phyloP scores from a whole-genome alignment of 2,113 vertebrate species.

The Cettia cetti region DNA sequence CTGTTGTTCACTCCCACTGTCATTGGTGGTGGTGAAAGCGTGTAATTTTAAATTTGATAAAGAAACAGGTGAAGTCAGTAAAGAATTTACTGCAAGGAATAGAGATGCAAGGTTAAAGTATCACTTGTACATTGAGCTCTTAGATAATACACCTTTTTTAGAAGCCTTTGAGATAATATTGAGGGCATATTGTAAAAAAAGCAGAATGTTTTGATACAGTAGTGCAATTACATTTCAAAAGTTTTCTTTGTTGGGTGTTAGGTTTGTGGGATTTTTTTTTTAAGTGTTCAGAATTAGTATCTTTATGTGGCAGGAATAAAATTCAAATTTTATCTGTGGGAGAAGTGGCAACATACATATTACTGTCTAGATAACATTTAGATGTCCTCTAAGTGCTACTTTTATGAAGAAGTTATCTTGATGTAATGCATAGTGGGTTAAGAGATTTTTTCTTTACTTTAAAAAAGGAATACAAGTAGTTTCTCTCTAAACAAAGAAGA shows the following conservation, averaged over 20 bases:
- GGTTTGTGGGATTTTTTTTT: background rate
- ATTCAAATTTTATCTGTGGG: background rate
- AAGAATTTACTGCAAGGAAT: background rate
- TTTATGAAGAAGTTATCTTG: background rate
- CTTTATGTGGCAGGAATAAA: background rate
- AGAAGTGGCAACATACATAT: background rate
- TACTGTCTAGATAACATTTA: background rate
- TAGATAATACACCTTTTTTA: background rate
- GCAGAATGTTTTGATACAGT: background rate
- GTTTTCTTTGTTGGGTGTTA: background rate
- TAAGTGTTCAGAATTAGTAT: background rate
- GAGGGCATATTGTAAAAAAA: background rate
- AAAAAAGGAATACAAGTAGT: background rate
- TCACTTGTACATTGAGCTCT: background rate
- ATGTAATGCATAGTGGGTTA: background rate
- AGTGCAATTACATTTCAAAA: background rate
- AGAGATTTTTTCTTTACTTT: background rate
- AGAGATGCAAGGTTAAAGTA: background rate
- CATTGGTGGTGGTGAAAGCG: accelerated
- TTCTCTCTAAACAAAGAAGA: background rate
- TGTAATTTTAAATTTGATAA: background rate
- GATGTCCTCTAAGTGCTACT: background rate
- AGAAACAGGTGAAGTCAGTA: background rate
- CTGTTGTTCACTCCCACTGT: background rate
- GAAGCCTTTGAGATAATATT: background rate